Evolutionary conservation across 1,140 invertebrate genomes (phyloP), one percentile per base, ranked within the genome.

Genomic region (Drosophila guanche): DNA sequence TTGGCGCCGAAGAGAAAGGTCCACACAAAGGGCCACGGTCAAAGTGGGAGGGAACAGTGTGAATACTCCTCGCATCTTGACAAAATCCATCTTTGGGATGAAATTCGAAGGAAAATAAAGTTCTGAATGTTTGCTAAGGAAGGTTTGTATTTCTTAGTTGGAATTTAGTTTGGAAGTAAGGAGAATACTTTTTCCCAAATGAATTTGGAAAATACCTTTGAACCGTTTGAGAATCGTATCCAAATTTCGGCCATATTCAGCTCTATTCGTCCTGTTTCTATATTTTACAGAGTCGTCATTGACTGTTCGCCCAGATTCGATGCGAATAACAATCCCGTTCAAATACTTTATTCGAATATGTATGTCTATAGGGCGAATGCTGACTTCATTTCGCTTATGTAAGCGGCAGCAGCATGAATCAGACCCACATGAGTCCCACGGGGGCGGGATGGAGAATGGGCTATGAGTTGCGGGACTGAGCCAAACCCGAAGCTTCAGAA

Each of bases 311-410:
- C 53, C n/a, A 22, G 46, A 29, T 40, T 16, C 46, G 23, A 41
- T 41, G 25, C 48, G 22, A 37, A 70, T 72, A 20, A 6, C 67
- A 40, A 67, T 68, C 62, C 45, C 25, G 46, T 68, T 56, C 23
- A 43, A 7, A 7, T 55, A 68, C 14, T 25, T 5, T 60, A 45
- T 70, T 54, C 22, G 27, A 57, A 69, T 73, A 77, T 83, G 47
- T 70, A 48, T 62, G 71, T 79, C 71, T 78, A 70, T 83, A 66
- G 79, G 79, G 63, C 59, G 50, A 79, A 52, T 59, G 65, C 75
- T 83, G 79, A 83, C 79, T 83, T 79, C 79, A 79, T 79, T 83
- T 84, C 50, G 40, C 50, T 70, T 75, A 75, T 75, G 60, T 75
- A 75, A 69, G 62, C 59, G 40, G 37, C 50, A 27, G 50, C 50